Conservation (phyloP, 2,113 vertebrate genomes). For the Ondatra zibethicus region DNA sequence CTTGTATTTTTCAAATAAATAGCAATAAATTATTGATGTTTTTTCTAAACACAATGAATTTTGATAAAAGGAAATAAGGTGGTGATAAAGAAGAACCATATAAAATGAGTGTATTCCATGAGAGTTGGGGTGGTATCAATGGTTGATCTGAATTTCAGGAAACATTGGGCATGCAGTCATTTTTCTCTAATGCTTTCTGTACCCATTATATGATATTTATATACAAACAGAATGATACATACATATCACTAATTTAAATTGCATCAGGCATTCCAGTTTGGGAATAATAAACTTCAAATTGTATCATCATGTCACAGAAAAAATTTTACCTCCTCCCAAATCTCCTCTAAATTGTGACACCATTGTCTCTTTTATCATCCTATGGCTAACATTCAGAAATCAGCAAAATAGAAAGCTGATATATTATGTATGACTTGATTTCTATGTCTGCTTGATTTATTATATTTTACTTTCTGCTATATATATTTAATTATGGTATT, state of each 20-base stretch:
- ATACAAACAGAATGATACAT: constrained; percentile 25
- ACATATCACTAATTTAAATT: constrained; percentile 42
- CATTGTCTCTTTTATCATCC: constrained; percentile 2
- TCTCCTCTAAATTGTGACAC: constrained; percentile 11
- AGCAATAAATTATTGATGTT: constrained; percentile 70
- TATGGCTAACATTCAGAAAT: constrained; percentile 34
- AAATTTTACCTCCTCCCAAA: constrained; percentile 27
- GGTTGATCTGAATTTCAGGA: constrained; percentile 43
- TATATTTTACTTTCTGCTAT: constrained; percentile 49
- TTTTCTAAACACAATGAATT: constrained; percentile 59
- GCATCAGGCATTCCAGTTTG: constrained; percentile 33
- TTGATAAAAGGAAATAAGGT: constrained; percentile 63
- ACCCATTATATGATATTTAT: constrained; percentile 16
- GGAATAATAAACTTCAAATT: constrained; percentile 53
- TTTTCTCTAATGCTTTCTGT: neutral
- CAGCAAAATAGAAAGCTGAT: neutral
- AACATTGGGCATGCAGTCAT: neutral
- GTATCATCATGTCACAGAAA: constrained; percentile 61
- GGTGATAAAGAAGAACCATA: neutral
- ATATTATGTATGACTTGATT: constrained; percentile 58
- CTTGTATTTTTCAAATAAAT: constrained; percentile 70
- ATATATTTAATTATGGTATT: constrained; percentile 57
- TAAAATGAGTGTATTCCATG: neutral
- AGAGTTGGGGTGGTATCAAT: neutral
- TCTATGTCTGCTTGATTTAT: constrained; percentile 63